These are phyloP conservation scores for Galerucella calmariensis DNA, from an alignment of 2,888 invertebrate genomes.

Conservation along the genomic window DNA sequence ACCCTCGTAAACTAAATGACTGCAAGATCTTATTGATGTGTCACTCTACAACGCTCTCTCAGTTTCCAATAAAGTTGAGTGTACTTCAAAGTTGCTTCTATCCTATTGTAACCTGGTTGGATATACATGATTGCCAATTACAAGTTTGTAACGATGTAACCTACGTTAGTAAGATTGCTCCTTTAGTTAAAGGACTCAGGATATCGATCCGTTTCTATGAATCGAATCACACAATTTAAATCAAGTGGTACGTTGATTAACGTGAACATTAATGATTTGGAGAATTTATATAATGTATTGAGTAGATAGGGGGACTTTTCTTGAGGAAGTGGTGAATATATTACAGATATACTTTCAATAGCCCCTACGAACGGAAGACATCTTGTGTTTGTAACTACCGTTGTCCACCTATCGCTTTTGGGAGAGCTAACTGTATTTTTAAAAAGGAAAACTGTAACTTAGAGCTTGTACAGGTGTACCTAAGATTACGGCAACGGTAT, in stretches of 20 bases:
- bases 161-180: conserved; percentile 28
- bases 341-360: no score
- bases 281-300: no score
- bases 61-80: conserved; percentile 23
- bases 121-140: conserved; percentile 28
- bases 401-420: no score
- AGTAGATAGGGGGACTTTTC: no score
- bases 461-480: no score
- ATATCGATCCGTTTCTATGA: conserved; percentile 17
- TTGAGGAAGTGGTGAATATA: no score
- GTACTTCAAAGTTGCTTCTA: conserved; percentile 23
- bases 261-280: no score
- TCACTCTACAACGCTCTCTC: conserved; percentile 2
- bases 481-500: no score
- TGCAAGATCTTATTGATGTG: conserved; percentile 12
- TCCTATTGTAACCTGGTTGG: conserved; percentile 22
- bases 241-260: not conserved
- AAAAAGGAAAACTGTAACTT: no score
- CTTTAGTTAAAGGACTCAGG: conserved; percentile 17
- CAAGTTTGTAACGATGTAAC: conserved; percentile 31
- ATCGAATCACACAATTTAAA: not conserved
- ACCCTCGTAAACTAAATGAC: not conserved
- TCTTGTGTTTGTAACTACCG: no score
- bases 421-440: no score
- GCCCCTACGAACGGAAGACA: no score